Evolutionary conservation across 37 sponge, comb jelly and placozoan species (phyloP).

Genomic region (Lycopodina hypogea): DNA sequence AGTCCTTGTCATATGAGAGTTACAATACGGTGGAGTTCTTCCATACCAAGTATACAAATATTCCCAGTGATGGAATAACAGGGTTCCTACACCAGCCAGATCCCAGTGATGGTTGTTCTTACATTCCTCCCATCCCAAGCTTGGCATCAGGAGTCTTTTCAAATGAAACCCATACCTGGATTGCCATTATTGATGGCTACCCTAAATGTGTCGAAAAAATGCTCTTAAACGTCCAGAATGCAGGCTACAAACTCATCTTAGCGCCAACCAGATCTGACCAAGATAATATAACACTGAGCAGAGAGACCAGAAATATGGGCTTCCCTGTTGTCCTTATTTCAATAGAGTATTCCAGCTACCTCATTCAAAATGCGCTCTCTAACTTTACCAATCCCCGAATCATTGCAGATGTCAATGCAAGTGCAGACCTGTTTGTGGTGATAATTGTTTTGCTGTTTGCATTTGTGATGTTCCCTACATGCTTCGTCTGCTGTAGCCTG

Average conservation of each 20-base stretch:
- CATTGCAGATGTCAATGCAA: not conserved
- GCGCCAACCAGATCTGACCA: not conserved
- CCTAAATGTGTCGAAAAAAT: slow-evolving; percentile 6
- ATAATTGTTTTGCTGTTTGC: not conserved
- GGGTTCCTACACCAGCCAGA: slow-evolving; percentile 5
- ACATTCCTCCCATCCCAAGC: not conserved
- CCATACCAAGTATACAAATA: not conserved
- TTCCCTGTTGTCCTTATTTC: slow-evolving; percentile 32
- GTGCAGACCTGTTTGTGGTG: not conserved
- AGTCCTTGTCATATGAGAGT: not conserved
- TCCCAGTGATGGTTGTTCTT: slow-evolving; percentile 5
- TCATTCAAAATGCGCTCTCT: slow-evolving; percentile 1
- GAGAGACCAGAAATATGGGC: not conserved
- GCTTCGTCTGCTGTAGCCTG: slow-evolving; percentile 10
- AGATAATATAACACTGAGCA: not conserved
- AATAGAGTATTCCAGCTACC: not conserved
- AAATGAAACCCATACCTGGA: not conserved
- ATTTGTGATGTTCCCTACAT: not conserved
- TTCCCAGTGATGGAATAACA: not conserved
- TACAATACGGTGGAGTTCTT: not conserved
- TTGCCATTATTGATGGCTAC: slow-evolving; percentile 24
- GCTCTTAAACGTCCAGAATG: slow-evolving; percentile 25
- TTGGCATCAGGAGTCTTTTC: no score
- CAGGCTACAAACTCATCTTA: slow-evolving; percentile 35
- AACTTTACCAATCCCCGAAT: not conserved